Conservation (phyloP, 35 echinoderm and acorn worm species). For the Ophiothrix spiculata region DNA sequence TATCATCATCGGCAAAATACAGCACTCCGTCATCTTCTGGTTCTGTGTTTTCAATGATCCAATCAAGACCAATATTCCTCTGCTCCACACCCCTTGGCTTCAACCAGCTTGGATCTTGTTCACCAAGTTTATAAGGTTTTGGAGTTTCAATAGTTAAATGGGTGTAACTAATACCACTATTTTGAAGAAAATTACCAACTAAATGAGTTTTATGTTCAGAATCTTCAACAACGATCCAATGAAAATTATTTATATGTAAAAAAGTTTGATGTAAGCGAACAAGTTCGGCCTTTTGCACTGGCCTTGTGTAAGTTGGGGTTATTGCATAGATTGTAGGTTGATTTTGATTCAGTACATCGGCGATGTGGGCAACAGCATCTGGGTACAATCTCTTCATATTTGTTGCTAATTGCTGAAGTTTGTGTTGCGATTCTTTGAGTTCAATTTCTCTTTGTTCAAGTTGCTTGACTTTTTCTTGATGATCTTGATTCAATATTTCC, state of each 20-base stretch:
- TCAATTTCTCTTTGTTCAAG: not conserved
- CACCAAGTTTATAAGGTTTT: slow-evolving; percentile 55
- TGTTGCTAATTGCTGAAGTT: not conserved
- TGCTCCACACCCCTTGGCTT: slow-evolving; percentile 93
- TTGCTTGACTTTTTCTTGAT: not conserved
- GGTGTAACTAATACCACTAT: slow-evolving; percentile 69
- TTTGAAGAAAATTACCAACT: slow-evolving; percentile 67
- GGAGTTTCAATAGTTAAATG: slow-evolving; percentile 79
- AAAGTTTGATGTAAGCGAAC: slow-evolving; percentile 65
- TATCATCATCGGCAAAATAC: slow-evolving; percentile 99
- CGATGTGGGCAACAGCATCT: not conserved
- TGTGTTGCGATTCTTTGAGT: not conserved
- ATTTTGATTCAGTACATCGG: not conserved
- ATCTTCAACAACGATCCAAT: slow-evolving; percentile 92
- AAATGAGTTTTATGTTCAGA: slow-evolving; percentile 54
- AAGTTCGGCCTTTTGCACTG: slow-evolving; percentile 98
- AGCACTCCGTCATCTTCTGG: slow-evolving; percentile 49
- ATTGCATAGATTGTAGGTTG: slow-evolving; percentile 79
- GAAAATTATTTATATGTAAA: slow-evolving; percentile 76
- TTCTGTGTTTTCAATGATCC: slow-evolving; percentile 61
- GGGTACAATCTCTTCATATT: not conserved
- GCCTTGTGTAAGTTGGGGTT: slow-evolving; percentile 86
- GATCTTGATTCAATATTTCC: not conserved
- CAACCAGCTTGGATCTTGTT: slow-evolving; percentile 79
- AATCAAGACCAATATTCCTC: slow-evolving; percentile 81